Percentiles rank a stretch among this genome's conserved stretches.
phyloP scores from a whole-genome alignment of 2,797 vertebrate genomes.

The Silurus lanzhouensis region DNA sequence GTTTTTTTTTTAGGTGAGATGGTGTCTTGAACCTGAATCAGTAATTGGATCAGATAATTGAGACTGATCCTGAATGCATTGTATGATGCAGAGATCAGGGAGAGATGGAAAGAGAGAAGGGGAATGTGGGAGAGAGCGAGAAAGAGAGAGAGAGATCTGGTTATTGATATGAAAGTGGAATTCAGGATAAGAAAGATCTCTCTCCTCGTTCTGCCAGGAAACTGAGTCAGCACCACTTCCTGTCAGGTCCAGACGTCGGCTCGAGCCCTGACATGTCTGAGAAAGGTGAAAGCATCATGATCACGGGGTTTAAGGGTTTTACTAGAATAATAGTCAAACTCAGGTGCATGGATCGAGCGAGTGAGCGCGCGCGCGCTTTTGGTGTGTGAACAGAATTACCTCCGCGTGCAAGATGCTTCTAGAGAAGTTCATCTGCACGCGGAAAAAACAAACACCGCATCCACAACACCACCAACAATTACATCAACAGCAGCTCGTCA shows the following conservation, averaged over 20 bases:
- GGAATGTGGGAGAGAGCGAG: too few relatives aligned
- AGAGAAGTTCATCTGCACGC: conserved; percentile 20
- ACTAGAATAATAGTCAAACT: too few relatives aligned
- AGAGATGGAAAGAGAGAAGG: too few relatives aligned
- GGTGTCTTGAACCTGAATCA: not conserved
- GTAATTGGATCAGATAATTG: too few relatives aligned
- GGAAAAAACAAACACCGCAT: conserved; percentile 9
- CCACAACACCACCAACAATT: not conserved
- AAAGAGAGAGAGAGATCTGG: not conserved
- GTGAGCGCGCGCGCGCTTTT: too few relatives aligned
- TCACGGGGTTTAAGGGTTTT: too few relatives aligned
- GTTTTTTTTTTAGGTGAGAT: not conserved
- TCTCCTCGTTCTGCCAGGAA: not conserved
- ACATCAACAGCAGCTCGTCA: conserved; percentile 17
- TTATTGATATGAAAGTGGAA: not conserved
- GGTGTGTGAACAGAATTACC: not conserved
- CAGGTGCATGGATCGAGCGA: not conserved
- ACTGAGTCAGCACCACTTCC: conserved; percentile 17
- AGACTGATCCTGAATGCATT: not conserved
- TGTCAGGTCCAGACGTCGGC: conserved; percentile 6
- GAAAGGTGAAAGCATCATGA: not conserved
- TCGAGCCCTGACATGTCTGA: conserved; percentile 14
- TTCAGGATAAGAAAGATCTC: not conserved
- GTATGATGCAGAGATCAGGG: too few relatives aligned
- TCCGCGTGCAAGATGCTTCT: not conserved